Conservation (phyloP, 2,797 vertebrate genomes). For the Margarornis squamiger region DNA sequence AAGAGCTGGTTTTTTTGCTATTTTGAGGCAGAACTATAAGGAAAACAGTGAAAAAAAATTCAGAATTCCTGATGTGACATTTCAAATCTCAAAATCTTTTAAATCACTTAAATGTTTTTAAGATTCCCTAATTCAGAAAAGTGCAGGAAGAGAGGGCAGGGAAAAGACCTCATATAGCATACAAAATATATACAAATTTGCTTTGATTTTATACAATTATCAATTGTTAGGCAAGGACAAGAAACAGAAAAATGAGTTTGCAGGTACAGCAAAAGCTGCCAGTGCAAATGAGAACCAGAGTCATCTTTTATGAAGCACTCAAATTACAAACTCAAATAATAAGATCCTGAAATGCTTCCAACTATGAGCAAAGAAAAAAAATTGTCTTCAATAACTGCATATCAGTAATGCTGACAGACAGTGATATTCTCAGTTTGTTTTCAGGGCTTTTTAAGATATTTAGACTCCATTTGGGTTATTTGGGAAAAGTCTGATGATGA, state of each 20-base stretch:
- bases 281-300: not conserved
- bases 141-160: not conserved
- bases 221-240: not conserved
- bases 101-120: not conserved
- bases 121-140: not conserved
- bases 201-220: not conserved
- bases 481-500: not conserved
- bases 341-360: not conserved
- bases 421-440: not conserved
- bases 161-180: accelerated
- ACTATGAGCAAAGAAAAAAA: not conserved
- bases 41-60: not conserved
- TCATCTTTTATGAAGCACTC: not conserved
- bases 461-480: not conserved
- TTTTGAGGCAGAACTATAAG: not conserved
- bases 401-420: not conserved
- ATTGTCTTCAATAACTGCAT: not conserved
- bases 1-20: accelerated
- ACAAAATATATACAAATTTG: not conserved
- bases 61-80: not conserved
- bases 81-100: not conserved
- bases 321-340: not conserved
- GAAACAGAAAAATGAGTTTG: not conserved
- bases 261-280: not conserved
- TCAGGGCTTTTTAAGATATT: not conserved